These are phyloP conservation scores for Onychomys torridus DNA, from an alignment of 2,797 vertebrate species.

Conservation along the genomic window DNA sequence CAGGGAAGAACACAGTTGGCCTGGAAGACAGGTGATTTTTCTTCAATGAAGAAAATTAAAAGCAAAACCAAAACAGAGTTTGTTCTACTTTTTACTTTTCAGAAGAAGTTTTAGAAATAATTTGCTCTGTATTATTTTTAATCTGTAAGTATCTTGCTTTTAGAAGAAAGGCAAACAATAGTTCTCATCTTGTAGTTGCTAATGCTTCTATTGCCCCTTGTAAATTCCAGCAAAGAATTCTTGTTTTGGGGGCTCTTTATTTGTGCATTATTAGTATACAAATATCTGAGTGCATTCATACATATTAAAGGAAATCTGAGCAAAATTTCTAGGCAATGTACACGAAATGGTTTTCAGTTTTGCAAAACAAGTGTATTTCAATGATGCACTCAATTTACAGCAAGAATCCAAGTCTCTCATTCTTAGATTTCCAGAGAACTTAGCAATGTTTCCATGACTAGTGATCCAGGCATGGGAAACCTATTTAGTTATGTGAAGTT, in stretches of 20 bases:
- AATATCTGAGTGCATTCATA: not conserved
- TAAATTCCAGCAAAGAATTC: conserved; percentile 38
- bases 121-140: conserved; percentile 47
- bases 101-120: conserved; percentile 57
- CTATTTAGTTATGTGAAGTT: not conserved
- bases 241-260: not conserved
- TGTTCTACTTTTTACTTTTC: conserved; percentile 50
- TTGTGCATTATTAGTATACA: conserved; percentile 38
- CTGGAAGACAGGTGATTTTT: conserved; percentile 15
- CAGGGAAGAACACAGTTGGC: conserved; percentile 35
- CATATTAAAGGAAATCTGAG: conserved; percentile 37
- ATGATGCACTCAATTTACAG: not conserved
- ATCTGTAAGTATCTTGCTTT: not conserved
- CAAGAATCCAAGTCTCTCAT: not conserved
- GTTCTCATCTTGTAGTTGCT: not conserved
- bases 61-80: not conserved
- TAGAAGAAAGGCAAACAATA: conserved; percentile 28
- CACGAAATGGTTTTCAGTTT: conserved; percentile 33
- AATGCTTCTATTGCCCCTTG: conserved; percentile 2
- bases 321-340: not conserved
- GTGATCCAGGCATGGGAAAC: not conserved
- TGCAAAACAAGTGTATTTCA: conserved; percentile 44
- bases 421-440: conserved; percentile 38
- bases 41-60: conserved; percentile 37
- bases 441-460: not conserved